Conservation (phyloP, 2,888 invertebrate genomes). For the Drosophila colorata region DNA sequence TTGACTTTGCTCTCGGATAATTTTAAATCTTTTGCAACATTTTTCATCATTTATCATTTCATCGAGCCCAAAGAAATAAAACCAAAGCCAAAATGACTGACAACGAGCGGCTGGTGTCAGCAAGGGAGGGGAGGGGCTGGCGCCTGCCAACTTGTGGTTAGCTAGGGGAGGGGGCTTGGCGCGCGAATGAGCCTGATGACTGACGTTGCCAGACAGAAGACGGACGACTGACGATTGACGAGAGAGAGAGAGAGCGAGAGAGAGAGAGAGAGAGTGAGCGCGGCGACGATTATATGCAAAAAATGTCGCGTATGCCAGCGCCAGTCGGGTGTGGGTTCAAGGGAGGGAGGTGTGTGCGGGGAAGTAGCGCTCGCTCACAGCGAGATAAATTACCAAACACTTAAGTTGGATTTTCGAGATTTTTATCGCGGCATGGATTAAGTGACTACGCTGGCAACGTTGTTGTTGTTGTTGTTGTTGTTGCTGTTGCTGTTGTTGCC, state of each 20-base stretch:
- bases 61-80: constrained; percentile 56
- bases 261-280: neutral
- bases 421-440: constrained; percentile 83
- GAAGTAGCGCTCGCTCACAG: constrained; percentile 46
- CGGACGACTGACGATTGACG: constrained; percentile 42
- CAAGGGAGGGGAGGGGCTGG: neutral
- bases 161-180: constrained; percentile 1
- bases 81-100: constrained; percentile 76
- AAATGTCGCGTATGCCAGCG: constrained; percentile 62
- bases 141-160: constrained; percentile 16
- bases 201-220: constrained; percentile 43
- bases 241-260: constrained; percentile 10
- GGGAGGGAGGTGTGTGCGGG: neutral
- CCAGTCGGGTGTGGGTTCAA: neutral
- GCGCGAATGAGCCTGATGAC: constrained; percentile 52
- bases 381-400: constrained; percentile 84
- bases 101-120: constrained; percentile 60
- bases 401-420: constrained; percentile 85
- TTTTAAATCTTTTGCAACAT: constrained; percentile 84
- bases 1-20: constrained; percentile 80
- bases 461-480: constrained; percentile 32
- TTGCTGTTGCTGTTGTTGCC: constrained; percentile 17
- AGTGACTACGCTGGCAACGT: constrained; percentile 67
- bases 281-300: constrained; percentile 54
- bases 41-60: constrained; percentile 85